Evolutionary conservation across 2,797 vertebrate species (phyloP).

Genomic region (Gambusia yucatana): DNA sequence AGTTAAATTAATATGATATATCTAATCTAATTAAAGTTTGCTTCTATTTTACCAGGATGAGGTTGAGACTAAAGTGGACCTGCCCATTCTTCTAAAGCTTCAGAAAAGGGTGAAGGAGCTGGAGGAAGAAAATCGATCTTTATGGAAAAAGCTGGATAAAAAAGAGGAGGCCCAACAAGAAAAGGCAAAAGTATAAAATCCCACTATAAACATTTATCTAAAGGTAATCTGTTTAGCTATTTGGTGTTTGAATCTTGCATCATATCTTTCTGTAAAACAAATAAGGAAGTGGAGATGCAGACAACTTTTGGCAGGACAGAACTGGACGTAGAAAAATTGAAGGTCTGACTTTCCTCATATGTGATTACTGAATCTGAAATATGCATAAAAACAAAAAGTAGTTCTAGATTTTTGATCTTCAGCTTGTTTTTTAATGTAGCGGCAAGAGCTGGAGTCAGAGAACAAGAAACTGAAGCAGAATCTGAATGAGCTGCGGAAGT

Average conservation of each 20-base stretch:
- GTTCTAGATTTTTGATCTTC: neutral
- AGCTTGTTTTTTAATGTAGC: slow-evolving; percentile 72
- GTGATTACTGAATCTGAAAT: neutral
- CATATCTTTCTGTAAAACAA: slow-evolving; percentile 52
- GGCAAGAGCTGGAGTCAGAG: slow-evolving; percentile 94
- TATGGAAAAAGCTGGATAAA: slow-evolving; percentile 89
- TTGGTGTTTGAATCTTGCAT: slow-evolving; percentile 5
- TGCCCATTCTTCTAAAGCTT: slow-evolving; percentile 93
- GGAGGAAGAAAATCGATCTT: slow-evolving; percentile 91
- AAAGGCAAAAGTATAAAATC: slow-evolving; percentile 80
- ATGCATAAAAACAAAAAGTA: neutral
- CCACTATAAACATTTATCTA: neutral
- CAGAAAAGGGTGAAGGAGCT: slow-evolving; percentile 92
- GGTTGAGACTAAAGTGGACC: slow-evolving; percentile 82
- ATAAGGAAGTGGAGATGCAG: slow-evolving; percentile 84
- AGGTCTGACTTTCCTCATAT: slow-evolving; percentile 79
- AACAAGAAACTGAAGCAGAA: slow-evolving; percentile 96
- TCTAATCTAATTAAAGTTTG: slow-evolving; percentile 1
- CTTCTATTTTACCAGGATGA: slow-evolving; percentile 72
- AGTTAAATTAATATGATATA: slow-evolving; percentile 20
- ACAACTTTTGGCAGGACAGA: slow-evolving; percentile 86
- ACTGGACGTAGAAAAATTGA: slow-evolving; percentile 92
- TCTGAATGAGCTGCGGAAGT: slow-evolving; percentile 88
- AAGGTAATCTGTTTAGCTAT: neutral
- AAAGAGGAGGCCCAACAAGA: slow-evolving; percentile 88